These are phyloP conservation scores for Psittacula echo DNA, from an alignment of 2,797 vertebrate genomes.

Conservation along the genomic window DNA sequence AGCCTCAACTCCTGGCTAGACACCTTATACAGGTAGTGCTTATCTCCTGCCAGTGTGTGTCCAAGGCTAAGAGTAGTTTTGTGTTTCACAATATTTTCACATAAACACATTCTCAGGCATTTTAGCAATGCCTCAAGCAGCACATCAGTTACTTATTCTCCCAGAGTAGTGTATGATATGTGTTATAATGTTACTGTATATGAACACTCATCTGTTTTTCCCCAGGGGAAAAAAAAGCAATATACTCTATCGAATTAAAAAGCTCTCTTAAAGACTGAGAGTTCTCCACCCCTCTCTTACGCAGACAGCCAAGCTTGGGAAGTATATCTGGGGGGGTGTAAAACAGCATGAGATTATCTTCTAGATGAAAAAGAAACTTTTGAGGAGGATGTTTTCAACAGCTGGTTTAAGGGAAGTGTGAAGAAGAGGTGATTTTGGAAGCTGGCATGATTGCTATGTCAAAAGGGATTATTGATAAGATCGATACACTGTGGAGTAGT, in stretches of 20 bases:
- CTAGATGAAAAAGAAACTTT: background rate
- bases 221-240: background rate
- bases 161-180: background rate
- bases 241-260: background rate
- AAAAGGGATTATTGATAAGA: background rate
- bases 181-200: background rate
- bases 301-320: background rate
- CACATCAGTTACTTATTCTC: background rate
- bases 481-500: background rate
- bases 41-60: background rate
- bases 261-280: background rate
- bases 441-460: background rate
- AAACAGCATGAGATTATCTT: background rate
- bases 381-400: background rate
- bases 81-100: slow-evolving; percentile 4
- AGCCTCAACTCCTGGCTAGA: background rate
- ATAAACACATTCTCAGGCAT: background rate
- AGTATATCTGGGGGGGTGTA: background rate
- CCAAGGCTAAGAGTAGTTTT: background rate
- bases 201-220: background rate
- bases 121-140: background rate
- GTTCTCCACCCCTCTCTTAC: background rate
- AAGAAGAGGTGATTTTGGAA: background rate
- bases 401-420: background rate
- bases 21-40: background rate